Evolutionary conservation across 2,797 vertebrate species (phyloP), one percentile per base, ranked within the genome.

Genomic region (Poecilia gillii): DNA sequence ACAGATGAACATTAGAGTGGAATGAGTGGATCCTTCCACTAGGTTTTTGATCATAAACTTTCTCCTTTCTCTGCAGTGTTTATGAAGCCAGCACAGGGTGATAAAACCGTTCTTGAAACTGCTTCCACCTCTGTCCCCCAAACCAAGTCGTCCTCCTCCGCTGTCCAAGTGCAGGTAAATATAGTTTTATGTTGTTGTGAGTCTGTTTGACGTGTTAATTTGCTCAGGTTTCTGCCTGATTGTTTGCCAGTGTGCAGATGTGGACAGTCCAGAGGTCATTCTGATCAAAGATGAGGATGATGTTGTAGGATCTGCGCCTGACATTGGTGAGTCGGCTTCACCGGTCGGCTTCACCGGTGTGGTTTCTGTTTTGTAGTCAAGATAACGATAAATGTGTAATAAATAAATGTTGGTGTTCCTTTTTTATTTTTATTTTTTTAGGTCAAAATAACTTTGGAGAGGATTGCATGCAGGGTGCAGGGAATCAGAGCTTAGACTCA

Each of bases 281-380:
- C 85, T 95, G 73, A 95, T 95, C 80, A 95, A 95, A 87, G 94
- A 95, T 81, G 94, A 95, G 81, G 93, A 94, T 0, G 93, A 94
- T 2, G n/a, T 90, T 23, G 90, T 81, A 77, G 87, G 72, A 78
- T 91, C 90, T 73, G 85, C 16, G 1, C 45, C 85, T 14, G 82
- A 20, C 82, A 64, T 11, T 77, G 89, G 92, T 94, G 80, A 89
- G 89, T 25, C 16, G 1, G 23, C 3, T 68, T 64, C 33, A 64
- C 16, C 16, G 6, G 89, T 25, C 16, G 1, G 23, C 3, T 68
- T 64, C 33, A 64, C 16, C 16, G 6, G 31, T 18, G 6, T 6
- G 33, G 59, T 20, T 64, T 64, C 62, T 23, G 36, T 68, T 68
- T 68, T 41, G 36, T 68, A 12, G 36, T 20, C 18, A 28, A 71